Evolutionary conservation across 2,113 vertebrate genomes (phyloP), one percentile per base, ranked within the genome.

Genomic region (Hucho hucho): DNA sequence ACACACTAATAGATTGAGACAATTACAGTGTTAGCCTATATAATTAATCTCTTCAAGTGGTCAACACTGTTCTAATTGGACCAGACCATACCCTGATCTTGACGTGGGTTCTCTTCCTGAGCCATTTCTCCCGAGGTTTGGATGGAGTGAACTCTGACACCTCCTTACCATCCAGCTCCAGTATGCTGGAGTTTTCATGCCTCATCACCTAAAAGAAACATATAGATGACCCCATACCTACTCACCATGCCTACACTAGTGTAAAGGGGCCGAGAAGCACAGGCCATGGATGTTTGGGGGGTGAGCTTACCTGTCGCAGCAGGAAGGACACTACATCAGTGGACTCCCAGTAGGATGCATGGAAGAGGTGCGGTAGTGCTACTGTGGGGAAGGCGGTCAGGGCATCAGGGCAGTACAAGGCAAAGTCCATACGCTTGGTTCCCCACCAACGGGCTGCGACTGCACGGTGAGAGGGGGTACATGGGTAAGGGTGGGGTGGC

Each of bases 321-420:
- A 98, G 92, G 83, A 98, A 98, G 83, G 97, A 97, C 77, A 98
- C 97, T 0, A 98, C 97, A 0, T 98, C 97, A 0, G 96, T 98
- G 6, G 97, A 98, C 81, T 98, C 97, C 97, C 97, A 98, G 93
- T 98, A 98, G 78, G 97, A 98, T 0, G 97, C 97, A 0, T 98
- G 97, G 92, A 98, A 98, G 81, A 98, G 97, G 80, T 98, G 97
- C 0, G 97, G 97, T 83, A 98, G 90, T 22, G 97, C 97, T 53
- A 97, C 94, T 0, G 96, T 98, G 1, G 97, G 97, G 81, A 98
- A 98, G 26, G 97, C 97, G 0, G 95, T 98, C 64, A 98, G 92
- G 1, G 97, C 97, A 0, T 98, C 97, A 0, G 97, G 97, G 77
- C 97, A 98, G 92, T 98, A 98, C 78, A 98, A 94, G 47, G 97